phyloP scores from a whole-genome alignment of 2,888 invertebrate species.

The Drosophila neutralis region DNA sequence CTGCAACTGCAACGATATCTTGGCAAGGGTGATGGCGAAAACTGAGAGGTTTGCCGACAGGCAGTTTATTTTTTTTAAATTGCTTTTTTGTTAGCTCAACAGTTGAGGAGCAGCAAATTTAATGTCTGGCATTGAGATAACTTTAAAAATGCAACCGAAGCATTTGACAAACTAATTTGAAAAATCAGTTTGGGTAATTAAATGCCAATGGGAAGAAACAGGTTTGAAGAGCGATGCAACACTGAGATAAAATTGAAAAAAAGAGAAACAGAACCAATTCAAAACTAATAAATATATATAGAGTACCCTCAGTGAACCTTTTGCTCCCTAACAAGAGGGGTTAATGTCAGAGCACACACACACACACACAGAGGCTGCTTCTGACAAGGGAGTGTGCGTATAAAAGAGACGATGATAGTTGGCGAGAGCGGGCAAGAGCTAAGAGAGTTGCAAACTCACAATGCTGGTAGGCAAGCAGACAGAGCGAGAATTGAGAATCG shows the following conservation, averaged over 20 bases:
- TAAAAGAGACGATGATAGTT: constrained; percentile 10
- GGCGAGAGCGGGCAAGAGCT: constrained; percentile 22
- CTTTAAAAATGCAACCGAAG: constrained; percentile 21
- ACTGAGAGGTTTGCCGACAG: constrained; percentile 10
- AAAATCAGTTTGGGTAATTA: constrained; percentile 44
- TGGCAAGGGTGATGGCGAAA: neutral
- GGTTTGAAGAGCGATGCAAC: constrained; percentile 58
- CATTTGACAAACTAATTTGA: constrained; percentile 68
- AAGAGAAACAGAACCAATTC: constrained; percentile 31
- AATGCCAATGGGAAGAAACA: constrained; percentile 50
- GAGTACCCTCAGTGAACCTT: constrained; percentile 42
- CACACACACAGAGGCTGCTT: constrained; percentile 5
- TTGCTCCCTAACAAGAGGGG: constrained; percentile 35
- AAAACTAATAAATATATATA: constrained; percentile 62
- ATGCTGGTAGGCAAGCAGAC: constrained; percentile 49
- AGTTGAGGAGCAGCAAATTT: constrained; percentile 23
- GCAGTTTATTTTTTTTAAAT: constrained; percentile 12
- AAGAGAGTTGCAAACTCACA: constrained; percentile 48
- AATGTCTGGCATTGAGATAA: constrained; percentile 28
- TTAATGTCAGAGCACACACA: constrained; percentile 40
- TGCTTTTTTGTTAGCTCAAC: constrained; percentile 52
- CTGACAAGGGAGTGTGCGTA: constrained; percentile 7
- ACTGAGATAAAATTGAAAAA: constrained; percentile 54
- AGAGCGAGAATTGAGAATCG: constrained; percentile 17
- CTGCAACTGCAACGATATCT: constrained; percentile 13